Percentiles rank a stretch among this genome's conserved stretches.
Conservation (phyloP, 2,797 vertebrate genomes). For the Artibeus jamaicensis region DNA sequence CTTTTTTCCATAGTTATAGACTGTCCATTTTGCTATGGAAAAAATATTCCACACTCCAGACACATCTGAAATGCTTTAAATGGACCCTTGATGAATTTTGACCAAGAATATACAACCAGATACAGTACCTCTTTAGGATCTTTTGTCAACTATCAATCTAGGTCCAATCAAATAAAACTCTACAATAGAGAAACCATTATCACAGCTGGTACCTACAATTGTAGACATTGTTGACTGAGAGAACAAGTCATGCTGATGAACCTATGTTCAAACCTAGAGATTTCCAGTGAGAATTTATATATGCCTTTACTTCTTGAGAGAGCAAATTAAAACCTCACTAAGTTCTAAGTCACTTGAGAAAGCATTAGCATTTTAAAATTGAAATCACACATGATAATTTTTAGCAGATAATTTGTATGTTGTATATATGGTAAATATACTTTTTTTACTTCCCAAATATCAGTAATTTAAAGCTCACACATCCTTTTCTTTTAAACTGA, state of each 20-base stretch:
- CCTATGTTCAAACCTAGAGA: not conserved
- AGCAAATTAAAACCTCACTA: conserved; percentile 8
- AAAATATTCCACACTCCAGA: not conserved
- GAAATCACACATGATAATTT: not conserved
- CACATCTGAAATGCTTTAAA: conserved; percentile 20
- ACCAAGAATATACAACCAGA: not conserved
- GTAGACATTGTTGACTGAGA: not conserved
- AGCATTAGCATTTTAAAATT: conserved; percentile 26
- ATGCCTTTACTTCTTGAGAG: not conserved
- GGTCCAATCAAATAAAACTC: conserved; percentile 19
- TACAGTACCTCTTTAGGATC: not conserved
- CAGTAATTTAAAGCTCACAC: not conserved
- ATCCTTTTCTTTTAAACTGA: not conserved
- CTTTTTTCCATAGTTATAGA: not conserved
- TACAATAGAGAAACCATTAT: not conserved
- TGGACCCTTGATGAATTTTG: conserved; percentile 2
- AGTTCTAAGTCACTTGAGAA: conserved; percentile 36
- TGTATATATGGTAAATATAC: not conserved
- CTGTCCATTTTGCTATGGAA: not conserved
- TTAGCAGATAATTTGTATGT: conserved; percentile 33
- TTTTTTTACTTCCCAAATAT: not conserved
- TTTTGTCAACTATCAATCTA: not conserved
- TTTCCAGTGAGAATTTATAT: not conserved
- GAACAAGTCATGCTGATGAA: not conserved
- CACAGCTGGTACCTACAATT: not conserved